A percentile compares a stretch with the other conserved stretches of the same genome.
Conservation (phyloP, 2,797 vertebrate species). For the Acridotheres tristis region DNA sequence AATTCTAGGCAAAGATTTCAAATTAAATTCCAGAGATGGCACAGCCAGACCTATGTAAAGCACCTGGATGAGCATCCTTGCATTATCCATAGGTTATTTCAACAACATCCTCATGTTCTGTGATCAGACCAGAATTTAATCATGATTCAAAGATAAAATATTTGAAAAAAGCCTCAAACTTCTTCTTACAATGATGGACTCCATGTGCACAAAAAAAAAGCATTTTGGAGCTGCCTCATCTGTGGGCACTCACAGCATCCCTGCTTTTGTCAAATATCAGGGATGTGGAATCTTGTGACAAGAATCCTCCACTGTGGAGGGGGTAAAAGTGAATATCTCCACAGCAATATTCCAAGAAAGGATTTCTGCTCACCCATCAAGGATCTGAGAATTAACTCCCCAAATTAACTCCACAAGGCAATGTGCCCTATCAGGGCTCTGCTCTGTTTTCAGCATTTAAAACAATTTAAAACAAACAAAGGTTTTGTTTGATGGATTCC, state of each 20-base stretch:
- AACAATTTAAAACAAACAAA: background rate
- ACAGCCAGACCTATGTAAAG: background rate
- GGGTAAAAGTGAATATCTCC: background rate
- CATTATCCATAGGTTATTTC: background rate
- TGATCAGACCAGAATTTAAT: background rate
- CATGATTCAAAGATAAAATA: background rate
- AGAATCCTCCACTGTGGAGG: background rate
- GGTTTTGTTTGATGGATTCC: background rate
- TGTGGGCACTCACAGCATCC: background rate
- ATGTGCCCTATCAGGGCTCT: rapidly evolving
- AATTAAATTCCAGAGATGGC: background rate
- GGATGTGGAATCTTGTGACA: background rate
- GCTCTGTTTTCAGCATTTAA: background rate
- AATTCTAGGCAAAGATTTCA: background rate
- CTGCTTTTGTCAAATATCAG: background rate
- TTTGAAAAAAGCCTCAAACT: background rate
- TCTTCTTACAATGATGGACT: background rate
- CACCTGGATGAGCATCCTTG: background rate
- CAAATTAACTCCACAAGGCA: background rate
- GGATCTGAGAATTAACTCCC: background rate
- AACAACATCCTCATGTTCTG: background rate
- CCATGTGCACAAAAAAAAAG: background rate
- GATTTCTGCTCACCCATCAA: background rate
- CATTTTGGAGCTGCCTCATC: background rate
- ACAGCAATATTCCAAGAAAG: background rate